Evolutionary conservation across 2,113 vertebrate genomes (phyloP).

Genomic region (Cranoglanis bouderius): DNA sequence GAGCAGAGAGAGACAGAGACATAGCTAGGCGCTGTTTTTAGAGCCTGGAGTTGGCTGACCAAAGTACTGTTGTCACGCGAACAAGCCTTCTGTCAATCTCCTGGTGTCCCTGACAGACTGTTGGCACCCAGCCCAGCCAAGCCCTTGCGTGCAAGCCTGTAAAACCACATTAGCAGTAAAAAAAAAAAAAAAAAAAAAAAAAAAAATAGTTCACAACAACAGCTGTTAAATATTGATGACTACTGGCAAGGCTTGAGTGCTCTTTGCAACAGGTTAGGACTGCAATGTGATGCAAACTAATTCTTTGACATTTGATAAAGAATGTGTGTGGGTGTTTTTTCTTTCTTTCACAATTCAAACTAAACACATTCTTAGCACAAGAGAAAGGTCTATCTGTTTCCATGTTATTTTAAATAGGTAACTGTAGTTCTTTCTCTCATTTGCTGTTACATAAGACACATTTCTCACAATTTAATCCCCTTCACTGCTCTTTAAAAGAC

Average conservation of each 20-base stretch:
- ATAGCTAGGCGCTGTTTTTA: constrained; percentile 55
- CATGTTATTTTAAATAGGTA: not conserved
- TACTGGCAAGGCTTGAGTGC: constrained; percentile 85
- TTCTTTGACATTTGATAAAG: constrained; percentile 85
- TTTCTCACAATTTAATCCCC: not conserved
- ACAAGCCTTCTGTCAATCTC: constrained; percentile 85
- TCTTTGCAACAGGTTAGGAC: constrained; percentile 83
- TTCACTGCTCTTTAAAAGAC: not conserved
- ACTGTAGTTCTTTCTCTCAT: not conserved
- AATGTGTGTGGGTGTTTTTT: constrained; percentile 66
- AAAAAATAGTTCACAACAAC: constrained; percentile 95
- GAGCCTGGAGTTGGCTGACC: constrained; percentile 77
- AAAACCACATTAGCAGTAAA: constrained; percentile 81
- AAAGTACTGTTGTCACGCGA: constrained; percentile 87
- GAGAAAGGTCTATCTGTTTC: not conserved
- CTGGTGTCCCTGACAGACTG: constrained; percentile 79
- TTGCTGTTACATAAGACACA: not conserved
- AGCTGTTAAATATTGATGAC: constrained; percentile 99
- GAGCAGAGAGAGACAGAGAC: constrained; percentile 65
- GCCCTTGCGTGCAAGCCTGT: constrained; percentile 89
- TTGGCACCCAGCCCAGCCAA: constrained; percentile 79
- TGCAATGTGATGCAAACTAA: constrained; percentile 87
- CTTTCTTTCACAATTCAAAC: not conserved
- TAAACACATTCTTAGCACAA: not conserved
- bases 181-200: constrained; percentile 78